A percentile compares a stretch with the other conserved stretches of the same genome.
Evolutionary conservation across 2,888 invertebrate genomes (phyloP).

Genomic region (Drosophila leonis): DNA sequence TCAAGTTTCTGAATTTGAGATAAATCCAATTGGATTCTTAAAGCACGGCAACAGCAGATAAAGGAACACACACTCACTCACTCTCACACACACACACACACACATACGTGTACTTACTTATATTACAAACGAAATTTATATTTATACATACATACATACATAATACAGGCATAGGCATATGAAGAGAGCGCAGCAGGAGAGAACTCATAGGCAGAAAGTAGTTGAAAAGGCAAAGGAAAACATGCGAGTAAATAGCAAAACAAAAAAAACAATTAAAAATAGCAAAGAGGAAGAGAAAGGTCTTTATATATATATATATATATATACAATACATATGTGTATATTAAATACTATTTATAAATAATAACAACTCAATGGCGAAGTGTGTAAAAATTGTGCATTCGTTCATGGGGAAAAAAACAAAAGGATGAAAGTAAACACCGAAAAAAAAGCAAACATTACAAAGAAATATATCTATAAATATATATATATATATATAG

Average conservation of each 20-base stretch:
- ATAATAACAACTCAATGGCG: constrained; percentile 76
- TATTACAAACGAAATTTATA: constrained; percentile 44
- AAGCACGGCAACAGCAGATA: constrained; percentile 25
- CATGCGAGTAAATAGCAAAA: constrained; percentile 41
- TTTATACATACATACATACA: constrained; percentile 44
- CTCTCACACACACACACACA: constrained; percentile 17
- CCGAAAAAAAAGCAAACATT: constrained; percentile 81
- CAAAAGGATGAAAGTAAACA: constrained; percentile 84
- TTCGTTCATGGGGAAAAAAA: constrained; percentile 75
- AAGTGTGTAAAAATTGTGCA: constrained; percentile 81
- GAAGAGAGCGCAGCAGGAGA: constrained; percentile 40
- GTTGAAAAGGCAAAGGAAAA: constrained; percentile 47
- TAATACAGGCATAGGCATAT: constrained; percentile 61
- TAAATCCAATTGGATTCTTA: constrained; percentile 16
- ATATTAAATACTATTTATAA: constrained; percentile 81
- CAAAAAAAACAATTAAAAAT: constrained; percentile 71
- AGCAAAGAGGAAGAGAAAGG: constrained; percentile 61
- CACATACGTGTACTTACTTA: constrained; percentile 41
- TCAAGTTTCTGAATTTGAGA: constrained; percentile 11
- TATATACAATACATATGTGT: constrained; percentile 73
- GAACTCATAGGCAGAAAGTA: constrained; percentile 73
- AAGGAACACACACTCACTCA: constrained; percentile 13
- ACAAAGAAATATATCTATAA: constrained; percentile 59
- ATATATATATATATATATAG: constrained; percentile 60
- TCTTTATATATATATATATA: constrained; percentile 64